Percentiles rank a stretch among this genome's conserved stretches.
Conservation (phyloP, 2,113 vertebrate species). For the Tupaia tana region DNA sequence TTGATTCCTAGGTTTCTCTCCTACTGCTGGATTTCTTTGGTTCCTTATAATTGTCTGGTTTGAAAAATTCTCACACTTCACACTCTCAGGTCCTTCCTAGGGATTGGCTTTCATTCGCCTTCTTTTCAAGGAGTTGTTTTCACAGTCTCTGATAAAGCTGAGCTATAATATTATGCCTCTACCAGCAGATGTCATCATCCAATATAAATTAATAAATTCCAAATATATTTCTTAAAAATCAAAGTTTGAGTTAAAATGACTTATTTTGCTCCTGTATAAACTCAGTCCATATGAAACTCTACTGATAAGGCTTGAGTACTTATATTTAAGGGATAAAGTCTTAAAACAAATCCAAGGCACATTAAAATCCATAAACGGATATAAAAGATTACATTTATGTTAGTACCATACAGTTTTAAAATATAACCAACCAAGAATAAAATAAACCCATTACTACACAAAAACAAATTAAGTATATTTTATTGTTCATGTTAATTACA, state of each 20-base stretch:
- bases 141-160: neutral
- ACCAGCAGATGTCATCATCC: constrained; percentile 52
- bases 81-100: neutral
- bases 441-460: neutral
- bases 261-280: constrained; percentile 26
- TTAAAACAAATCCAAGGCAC: constrained; percentile 47
- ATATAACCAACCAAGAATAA: neutral
- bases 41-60: neutral
- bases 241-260: constrained; percentile 40
- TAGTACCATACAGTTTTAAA: neutral
- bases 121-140: neutral
- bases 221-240: constrained; percentile 27
- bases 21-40: neutral
- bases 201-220: neutral
- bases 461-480: constrained; percentile 23
- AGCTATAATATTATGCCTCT: neutral
- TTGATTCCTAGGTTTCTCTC: neutral
- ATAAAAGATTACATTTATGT: neutral
- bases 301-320: constrained; percentile 9
- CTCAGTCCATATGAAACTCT: neutral
- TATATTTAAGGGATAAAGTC: constrained; percentile 24
- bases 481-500: constrained; percentile 38
- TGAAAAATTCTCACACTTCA: constrained; percentile 43
- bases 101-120: neutral
- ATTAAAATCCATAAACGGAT: constrained; percentile 3